These are phyloP conservation scores for Stegodyphus dumicola DNA, from an alignment of 1,140 invertebrate species.

Conservation along the genomic window DNA sequence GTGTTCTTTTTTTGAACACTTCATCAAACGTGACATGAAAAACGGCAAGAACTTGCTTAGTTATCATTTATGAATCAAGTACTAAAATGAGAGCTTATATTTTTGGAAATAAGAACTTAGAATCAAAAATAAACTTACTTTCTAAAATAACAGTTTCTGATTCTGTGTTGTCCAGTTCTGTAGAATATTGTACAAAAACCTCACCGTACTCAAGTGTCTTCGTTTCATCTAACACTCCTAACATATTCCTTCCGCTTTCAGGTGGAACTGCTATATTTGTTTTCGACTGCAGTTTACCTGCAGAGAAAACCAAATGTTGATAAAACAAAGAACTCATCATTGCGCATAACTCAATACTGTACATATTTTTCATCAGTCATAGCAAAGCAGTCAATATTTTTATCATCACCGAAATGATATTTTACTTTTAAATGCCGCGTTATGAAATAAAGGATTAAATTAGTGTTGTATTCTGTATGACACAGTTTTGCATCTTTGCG, in stretches of 20 bases:
- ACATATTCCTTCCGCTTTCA: slow-evolving; percentile 66
- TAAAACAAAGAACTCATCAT: background rate
- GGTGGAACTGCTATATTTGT: slow-evolving; percentile 66
- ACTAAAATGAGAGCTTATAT: no score
- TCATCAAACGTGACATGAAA: no score
- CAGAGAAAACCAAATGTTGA: background rate
- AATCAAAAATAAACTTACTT: slow-evolving; percentile 19
- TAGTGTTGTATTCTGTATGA: no score
- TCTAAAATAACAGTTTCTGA: slow-evolving; percentile 29
- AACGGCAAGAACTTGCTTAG: no score
- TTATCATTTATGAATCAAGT: no score
- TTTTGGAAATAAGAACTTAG: no score
- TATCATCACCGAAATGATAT: no score
- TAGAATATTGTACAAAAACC: slow-evolving; percentile 68
- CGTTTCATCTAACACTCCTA: slow-evolving; percentile 68
- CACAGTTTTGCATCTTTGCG: no score
- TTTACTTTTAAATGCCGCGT: no score
- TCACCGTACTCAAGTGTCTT: slow-evolving; percentile 67
- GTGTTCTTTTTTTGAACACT: no score
- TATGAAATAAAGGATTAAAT: no score
- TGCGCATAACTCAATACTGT: background rate
- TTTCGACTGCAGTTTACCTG: slow-evolving; percentile 63
- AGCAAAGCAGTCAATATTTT: background rate
- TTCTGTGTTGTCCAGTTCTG: slow-evolving; percentile 40
- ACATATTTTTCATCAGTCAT: slow-evolving; percentile 43